Percentiles rank a stretch among this genome's conserved stretches.
Conservation (phyloP, 2,888 invertebrate species). For the Drosophila paranaensis region DNA sequence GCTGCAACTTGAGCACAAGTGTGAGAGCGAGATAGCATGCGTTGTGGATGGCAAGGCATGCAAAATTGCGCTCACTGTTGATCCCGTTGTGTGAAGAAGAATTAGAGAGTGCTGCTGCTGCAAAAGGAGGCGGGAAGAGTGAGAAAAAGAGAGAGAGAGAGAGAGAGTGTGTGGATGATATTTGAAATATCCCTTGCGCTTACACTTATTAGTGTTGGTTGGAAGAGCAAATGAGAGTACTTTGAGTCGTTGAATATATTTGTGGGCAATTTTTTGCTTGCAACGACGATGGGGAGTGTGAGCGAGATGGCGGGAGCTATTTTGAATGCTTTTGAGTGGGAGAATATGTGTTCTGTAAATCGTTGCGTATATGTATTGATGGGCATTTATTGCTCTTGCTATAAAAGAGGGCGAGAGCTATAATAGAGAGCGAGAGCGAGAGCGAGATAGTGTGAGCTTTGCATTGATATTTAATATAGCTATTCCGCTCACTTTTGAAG, state of each 20-base stretch:
- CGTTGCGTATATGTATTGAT: no score
- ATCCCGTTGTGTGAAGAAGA: neutral
- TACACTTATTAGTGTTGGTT: no score
- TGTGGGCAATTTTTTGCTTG: no score
- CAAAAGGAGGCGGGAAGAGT: neutral
- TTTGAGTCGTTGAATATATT: neutral
- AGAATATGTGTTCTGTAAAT: no score
- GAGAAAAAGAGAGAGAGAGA: neutral
- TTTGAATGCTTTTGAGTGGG: no score
- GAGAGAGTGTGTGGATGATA: neutral
- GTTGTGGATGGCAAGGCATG: neutral
- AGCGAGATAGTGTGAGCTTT: neutral
- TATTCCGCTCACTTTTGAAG: neutral
- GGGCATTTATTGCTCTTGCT: neutral
- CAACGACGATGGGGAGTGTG: no score
- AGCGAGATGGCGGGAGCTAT: no score
- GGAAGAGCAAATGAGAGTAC: no score
- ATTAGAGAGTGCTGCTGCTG: neutral
- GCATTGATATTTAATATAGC: neutral
- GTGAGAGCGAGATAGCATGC: neutral
- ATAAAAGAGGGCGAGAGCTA: no score
- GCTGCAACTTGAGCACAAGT: no score
- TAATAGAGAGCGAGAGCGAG: neutral
- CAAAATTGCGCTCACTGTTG: neutral
- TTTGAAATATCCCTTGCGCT: neutral